Conservation (phyloP, 1,140 invertebrate genomes). For the Zaprionus vittiger region DNA sequence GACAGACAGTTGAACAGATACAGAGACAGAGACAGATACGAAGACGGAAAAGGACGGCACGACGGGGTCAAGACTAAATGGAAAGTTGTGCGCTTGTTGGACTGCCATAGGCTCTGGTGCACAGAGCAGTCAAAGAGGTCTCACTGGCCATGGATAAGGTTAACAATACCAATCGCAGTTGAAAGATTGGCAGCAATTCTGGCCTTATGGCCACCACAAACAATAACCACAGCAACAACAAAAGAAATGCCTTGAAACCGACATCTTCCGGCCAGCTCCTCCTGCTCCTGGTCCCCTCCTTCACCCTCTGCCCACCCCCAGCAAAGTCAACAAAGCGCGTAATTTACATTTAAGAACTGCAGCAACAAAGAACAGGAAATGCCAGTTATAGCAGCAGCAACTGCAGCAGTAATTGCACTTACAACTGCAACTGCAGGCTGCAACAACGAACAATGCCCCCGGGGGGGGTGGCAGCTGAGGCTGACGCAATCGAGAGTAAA, state of each 20-base stretch:
- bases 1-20: constrained; percentile 47
- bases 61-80: constrained; percentile 1
- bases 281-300: background rate
- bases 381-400: constrained; percentile 46
- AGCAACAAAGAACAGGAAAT: constrained; percentile 76
- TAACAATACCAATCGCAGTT: constrained; percentile 14
- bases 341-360: constrained; percentile 79
- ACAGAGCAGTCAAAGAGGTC: background rate
- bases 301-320: background rate
- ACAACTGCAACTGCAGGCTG: constrained; percentile 50
- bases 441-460: constrained; percentile 57
- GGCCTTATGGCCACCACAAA: constrained; percentile 1
- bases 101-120: background rate
- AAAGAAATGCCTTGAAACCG: constrained; percentile 7
- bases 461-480: background rate
- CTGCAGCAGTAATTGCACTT: constrained; percentile 40
- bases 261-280: constrained; percentile 13
- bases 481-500: constrained; percentile 65
- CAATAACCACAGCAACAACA: constrained; percentile 22
- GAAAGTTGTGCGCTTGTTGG: background rate
- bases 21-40: constrained; percentile 19
- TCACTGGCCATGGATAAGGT: constrained; percentile 9
- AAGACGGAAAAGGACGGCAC: constrained; percentile 58
- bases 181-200: constrained; percentile 23
- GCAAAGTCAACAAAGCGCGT: constrained; percentile 79